Evolutionary conservation across 2,113 vertebrate genomes (phyloP).

Genomic region (Cricetomys ansorgei): DNA sequence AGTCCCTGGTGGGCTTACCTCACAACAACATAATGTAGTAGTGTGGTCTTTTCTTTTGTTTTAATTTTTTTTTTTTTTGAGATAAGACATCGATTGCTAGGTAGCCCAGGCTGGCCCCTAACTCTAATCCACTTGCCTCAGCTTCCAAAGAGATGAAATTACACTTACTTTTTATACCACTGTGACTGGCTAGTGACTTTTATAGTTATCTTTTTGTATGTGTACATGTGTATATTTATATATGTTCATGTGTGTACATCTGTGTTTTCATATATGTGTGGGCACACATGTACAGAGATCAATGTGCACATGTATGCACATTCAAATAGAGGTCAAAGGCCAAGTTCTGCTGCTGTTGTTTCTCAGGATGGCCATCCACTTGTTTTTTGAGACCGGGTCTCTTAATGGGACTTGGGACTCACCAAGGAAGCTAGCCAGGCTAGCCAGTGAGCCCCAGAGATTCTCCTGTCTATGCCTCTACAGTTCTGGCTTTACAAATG

Average conservation of each 20-base stretch:
- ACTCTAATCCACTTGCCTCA: neutral
- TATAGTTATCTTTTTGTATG: neutral
- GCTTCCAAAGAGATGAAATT: neutral
- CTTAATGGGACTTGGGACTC: neutral
- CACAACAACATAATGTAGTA: neutral
- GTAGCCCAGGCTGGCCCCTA: neutral
- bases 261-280: neutral
- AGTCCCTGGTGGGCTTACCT: neutral
- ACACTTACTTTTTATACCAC: neutral
- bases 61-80: no score
- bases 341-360: neutral
- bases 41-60: neutral
- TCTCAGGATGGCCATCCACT: neutral
- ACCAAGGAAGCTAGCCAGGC: neutral
- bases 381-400: neutral
- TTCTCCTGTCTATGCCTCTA: neutral
- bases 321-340: neutral
- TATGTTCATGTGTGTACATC: neutral
- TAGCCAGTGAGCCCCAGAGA: neutral
- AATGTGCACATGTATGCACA: neutral
- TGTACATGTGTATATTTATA: neutral
- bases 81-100: neutral
- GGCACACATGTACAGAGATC: neutral
- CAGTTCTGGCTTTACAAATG: neutral
- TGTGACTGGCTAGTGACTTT: neutral